Conservation (phyloP, 2,888 invertebrate species). For the Carcina quercana region DNA sequence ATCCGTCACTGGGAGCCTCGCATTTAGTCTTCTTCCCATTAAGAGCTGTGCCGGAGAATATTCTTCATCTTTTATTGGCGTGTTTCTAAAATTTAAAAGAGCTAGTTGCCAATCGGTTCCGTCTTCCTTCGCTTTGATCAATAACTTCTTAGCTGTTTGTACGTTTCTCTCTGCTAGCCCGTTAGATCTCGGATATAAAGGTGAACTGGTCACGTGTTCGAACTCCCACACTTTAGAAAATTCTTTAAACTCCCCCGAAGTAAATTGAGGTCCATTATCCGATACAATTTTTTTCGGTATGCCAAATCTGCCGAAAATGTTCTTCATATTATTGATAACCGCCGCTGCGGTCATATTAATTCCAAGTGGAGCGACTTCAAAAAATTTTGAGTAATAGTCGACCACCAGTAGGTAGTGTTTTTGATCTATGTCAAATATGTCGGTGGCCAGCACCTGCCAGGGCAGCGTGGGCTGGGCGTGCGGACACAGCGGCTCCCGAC, state of each 20-base stretch:
- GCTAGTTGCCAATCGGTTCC: conserved; percentile 8
- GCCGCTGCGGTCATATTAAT: conserved; percentile 2
- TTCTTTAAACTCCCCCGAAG: conserved; percentile 4
- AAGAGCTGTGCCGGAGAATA: conserved; percentile 7
- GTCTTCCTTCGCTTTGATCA: conserved; percentile 4
- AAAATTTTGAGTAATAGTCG: conserved; percentile 5
- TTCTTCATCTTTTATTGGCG: conserved; percentile 2
- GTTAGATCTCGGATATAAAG: conserved; percentile 7
- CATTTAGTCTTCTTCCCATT: conserved; percentile 3
- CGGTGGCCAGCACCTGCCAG: conserved; percentile 4
- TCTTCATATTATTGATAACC: conserved; percentile 5
- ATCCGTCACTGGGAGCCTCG: not conserved
- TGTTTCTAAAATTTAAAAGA: conserved; percentile 4
- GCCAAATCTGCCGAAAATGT: conserved; percentile 5
- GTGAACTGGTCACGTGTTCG: conserved; percentile 7
- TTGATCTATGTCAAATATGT: conserved; percentile 2
- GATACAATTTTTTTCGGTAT: conserved; percentile 6
- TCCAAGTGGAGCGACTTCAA: conserved; percentile 3
- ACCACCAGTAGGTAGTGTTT: conserved; percentile 3
- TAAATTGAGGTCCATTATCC: conserved; percentile 5
- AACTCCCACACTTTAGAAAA: conserved; percentile 8
- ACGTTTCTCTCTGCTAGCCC: conserved; percentile 7
- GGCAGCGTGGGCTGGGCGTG: conserved; percentile 9
- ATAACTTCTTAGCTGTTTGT: conserved; percentile 4
- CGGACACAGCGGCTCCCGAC: conserved; percentile 14